Evolutionary conservation across 2,888 invertebrate species (phyloP).

Genomic region (Folsomia candida): DNA sequence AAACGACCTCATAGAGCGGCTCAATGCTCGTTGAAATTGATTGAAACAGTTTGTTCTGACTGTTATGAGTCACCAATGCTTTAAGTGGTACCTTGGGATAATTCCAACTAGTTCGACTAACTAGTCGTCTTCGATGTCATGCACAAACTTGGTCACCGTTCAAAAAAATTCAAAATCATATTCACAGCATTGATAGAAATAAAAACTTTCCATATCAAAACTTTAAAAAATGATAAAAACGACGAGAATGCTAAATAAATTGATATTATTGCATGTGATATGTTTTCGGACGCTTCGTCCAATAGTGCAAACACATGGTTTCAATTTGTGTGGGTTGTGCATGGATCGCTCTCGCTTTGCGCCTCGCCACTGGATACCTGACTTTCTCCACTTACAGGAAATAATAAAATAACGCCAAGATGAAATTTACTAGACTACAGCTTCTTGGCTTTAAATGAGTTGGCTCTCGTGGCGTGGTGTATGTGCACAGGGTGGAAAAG

Average conservation of each 20-base stretch:
- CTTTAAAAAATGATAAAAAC: too few relatives aligned
- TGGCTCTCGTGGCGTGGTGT: neutral
- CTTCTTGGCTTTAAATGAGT: neutral
- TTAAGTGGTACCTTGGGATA: conserved; percentile 6
- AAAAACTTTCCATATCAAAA: too few relatives aligned
- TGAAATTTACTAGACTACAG: conserved; percentile 10
- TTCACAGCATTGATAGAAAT: too few relatives aligned
- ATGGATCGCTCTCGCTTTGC: too few relatives aligned
- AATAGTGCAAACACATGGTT: too few relatives aligned
- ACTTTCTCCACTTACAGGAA: neutral
- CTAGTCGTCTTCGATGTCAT: neutral
- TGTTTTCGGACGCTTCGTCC: too few relatives aligned
- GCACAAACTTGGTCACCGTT: neutral
- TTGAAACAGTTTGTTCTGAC: conserved; percentile 41
- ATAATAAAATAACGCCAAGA: conserved; percentile 17
- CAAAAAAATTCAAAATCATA: too few relatives aligned
- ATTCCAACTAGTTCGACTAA: neutral
- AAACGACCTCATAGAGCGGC: conserved; percentile 24
- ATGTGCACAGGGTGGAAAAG: too few relatives aligned
- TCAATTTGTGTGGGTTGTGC: too few relatives aligned
- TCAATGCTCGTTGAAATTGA: conserved; percentile 42
- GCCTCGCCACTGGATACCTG: neutral
- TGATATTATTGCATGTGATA: too few relatives aligned
- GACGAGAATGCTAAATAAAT: too few relatives aligned
- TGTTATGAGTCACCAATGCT: conserved; percentile 40